Conservation (phyloP, 1,140 invertebrate genomes). For the Spodoptera litura region DNA sequence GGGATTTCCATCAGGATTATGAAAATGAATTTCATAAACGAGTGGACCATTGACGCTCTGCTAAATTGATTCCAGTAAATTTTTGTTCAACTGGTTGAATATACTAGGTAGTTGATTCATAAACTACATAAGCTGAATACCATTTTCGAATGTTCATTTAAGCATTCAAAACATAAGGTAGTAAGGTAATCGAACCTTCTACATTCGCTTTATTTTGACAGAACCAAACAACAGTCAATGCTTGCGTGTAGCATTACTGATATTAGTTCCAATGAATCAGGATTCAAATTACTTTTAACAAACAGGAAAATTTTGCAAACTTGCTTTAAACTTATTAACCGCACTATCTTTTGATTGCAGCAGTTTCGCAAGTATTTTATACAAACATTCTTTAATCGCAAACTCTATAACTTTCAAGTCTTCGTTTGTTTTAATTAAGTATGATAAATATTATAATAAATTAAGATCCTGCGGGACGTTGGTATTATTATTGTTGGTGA, state of each 20-base stretch:
- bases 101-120: not conserved
- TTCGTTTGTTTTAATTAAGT: not conserved
- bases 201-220: too few relatives aligned
- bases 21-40: conserved; percentile 37
- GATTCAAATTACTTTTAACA: too few relatives aligned
- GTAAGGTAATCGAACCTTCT: too few relatives aligned
- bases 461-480: not conserved
- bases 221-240: too few relatives aligned
- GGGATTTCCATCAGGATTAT: conserved; percentile 40
- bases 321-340: not conserved
- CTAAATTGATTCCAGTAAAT: conserved; percentile 1
- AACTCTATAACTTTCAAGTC: not conserved
- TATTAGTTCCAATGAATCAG: too few relatives aligned
- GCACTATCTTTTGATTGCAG: conserved; percentile 13
- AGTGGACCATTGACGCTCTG: not conserved
- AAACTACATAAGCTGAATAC: too few relatives aligned
- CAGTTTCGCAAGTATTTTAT: conserved; percentile 14
- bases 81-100: conserved; percentile 13
- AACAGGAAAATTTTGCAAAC: not conserved
- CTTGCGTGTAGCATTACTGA: too few relatives aligned
- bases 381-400: not conserved
- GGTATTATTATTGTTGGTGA: too few relatives aligned
- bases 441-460: not conserved
- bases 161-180: too few relatives aligned
- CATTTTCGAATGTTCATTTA: too few relatives aligned